Conservation (phyloP, 2,113 vertebrate species). For the Nycticryphes semicollaris region DNA sequence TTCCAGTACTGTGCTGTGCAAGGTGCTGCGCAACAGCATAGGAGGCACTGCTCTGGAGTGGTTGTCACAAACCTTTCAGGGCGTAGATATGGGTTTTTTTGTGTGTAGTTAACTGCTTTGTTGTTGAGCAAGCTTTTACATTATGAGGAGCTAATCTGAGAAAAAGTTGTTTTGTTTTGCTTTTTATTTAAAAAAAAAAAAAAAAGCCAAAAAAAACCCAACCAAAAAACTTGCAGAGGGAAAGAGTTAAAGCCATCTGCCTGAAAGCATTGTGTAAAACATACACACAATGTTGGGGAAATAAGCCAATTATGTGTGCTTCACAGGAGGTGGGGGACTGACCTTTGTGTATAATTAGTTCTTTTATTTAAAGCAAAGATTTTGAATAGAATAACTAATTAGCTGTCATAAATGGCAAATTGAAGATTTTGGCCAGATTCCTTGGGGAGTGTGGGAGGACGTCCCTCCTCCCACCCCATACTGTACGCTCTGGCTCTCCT, state of each 20-base stretch:
- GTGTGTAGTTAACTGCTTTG: not conserved
- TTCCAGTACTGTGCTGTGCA: not conserved
- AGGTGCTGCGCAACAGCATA: not conserved
- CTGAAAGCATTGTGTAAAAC: slow-evolving; percentile 81
- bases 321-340: slow-evolving; percentile 82
- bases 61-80: not conserved
- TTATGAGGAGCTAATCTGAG: not conserved
- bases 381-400: slow-evolving; percentile 93
- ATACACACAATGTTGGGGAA: slow-evolving; percentile 77
- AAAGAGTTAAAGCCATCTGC: slow-evolving; percentile 79
- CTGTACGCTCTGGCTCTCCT: slow-evolving; percentile 71
- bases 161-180: not conserved
- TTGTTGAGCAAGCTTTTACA: not conserved
- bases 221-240: slow-evolving; percentile 25
- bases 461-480: slow-evolving; percentile 65
- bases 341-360: slow-evolving; percentile 94
- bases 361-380: slow-evolving; percentile 93
- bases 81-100: not conserved
- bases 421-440: slow-evolving; percentile 87
- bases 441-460: slow-evolving; percentile 76
- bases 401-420: slow-evolving; percentile 93
- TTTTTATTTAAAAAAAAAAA: not conserved
- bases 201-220: not conserved
- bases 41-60: not conserved
- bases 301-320: slow-evolving; percentile 86